A percentile compares a stretch with the other conserved stretches of the same genome.
These are phyloP conservation scores for Meloidogyne chitwoodi DNA, from an alignment of 1,140 invertebrate species.

Conservation along the genomic window DNA sequence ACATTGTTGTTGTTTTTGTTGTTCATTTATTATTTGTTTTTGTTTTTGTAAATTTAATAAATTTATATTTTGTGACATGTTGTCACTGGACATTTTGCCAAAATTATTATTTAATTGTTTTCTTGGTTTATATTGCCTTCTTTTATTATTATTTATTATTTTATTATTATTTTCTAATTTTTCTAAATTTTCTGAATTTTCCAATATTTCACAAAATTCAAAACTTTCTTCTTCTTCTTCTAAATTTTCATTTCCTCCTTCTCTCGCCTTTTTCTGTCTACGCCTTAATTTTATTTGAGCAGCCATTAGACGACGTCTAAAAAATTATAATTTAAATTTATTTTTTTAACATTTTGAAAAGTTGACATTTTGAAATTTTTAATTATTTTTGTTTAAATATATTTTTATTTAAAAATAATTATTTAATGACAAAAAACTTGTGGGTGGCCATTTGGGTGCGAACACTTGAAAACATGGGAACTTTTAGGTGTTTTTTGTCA, in stretches of 20 bases:
- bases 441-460: too few species aligned
- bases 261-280: conserved; percentile 43
- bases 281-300: conserved; percentile 45
- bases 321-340: too few species aligned
- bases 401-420: too few species aligned
- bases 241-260: conserved; percentile 17
- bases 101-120: background rate
- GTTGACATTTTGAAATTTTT: too few species aligned
- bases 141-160: background rate
- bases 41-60: background rate
- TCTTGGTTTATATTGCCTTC: background rate
- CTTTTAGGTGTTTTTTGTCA: too few species aligned
- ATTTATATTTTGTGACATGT: background rate
- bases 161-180: background rate
- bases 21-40: background rate
- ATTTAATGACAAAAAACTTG: too few species aligned
- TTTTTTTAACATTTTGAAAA: too few species aligned
- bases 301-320: conserved; percentile 38
- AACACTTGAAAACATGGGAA: too few species aligned
- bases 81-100: background rate
- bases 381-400: too few species aligned
- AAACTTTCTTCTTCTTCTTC: conserved; percentile 5
- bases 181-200: background rate
- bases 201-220: background rate
- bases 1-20: background rate